Evolutionary conservation across 2,113 vertebrate genomes (phyloP).

Genomic region (Nyctereutes procyonoides): DNA sequence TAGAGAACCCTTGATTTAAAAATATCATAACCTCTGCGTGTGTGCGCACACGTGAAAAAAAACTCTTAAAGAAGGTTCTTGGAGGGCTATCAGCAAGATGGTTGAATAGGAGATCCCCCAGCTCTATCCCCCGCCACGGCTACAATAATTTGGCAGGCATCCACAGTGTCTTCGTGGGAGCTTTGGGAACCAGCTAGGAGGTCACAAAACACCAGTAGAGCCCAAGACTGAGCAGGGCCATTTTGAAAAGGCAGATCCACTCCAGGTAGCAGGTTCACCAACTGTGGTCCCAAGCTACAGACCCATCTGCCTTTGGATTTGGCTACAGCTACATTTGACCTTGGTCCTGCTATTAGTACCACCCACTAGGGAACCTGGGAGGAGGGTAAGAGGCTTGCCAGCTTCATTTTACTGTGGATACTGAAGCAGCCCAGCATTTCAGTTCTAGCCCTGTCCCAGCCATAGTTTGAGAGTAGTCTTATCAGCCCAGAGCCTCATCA

Average conservation of each 20-base stretch:
- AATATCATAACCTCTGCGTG: background rate
- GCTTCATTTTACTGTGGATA: background rate
- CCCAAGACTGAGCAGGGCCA: background rate
- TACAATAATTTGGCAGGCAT: background rate
- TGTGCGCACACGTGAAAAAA: too few relatives aligned
- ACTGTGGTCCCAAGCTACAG: background rate
- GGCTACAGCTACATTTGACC: background rate
- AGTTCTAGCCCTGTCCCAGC: background rate
- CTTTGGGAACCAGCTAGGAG: background rate
- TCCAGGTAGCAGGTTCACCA: background rate
- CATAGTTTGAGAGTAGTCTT: background rate
- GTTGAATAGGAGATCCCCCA: background rate
- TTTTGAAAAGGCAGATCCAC: background rate
- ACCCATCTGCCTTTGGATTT: background rate
- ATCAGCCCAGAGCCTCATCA: background rate
- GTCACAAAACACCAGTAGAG: background rate
- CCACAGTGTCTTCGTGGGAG: background rate
- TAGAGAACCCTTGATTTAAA: background rate
- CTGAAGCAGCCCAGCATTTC: background rate
- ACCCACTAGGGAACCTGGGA: background rate
- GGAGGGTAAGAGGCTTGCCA: background rate
- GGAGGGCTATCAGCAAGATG: background rate
- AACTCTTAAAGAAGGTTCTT: background rate
- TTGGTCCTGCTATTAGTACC: background rate
- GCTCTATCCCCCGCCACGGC: background rate